Evolutionary conservation across 1,140 invertebrate species (phyloP), one percentile per base, ranked within the genome.

Genomic region (Trialeurodes vaporariorum): DNA sequence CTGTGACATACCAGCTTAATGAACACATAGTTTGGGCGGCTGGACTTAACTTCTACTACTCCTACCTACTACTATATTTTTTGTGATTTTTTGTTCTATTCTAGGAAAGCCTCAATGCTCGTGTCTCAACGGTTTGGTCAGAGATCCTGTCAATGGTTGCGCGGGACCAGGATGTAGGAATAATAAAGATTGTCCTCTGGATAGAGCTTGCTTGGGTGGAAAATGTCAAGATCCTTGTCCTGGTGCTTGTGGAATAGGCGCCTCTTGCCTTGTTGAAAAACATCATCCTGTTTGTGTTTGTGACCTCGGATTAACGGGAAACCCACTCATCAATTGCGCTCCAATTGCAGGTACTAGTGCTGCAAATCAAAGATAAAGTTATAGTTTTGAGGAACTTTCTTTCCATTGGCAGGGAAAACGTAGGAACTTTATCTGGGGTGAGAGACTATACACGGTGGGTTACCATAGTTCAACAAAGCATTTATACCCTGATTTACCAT

Each of bases 251-350:
- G 92, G 90, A 21, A 75, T 88, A 17, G 85, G 87, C 70, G 86
- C 87, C 2, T 79, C 81, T 67, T 91, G 89, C 73, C 80, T 81
- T 59, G 86, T 88, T 2, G 85, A 90, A 76, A 81, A 84, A 73
- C 89, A 91, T 77, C 86, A 87, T 78, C 88, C 91, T 68, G 83
- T 91, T 58, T 90, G 91, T 80, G 81, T 83, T 1, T 93, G 90
- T 76, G 81, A 85, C 76, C 75, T 83, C 60, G 86, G 85, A 49
- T 76, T 87, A 25, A 83, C 83, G 49, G 89, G 89, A 61, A 90
- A 91, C 80, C 88, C 91, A 24, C 79, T 89, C 22, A 80, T 86
- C 13, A 83, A 85, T 70, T 94, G 92, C 75, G 78, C 73, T 1
- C 84, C 84, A 71, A 78, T 82, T 9, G 69, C 82, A 65, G 77